Evolutionary conservation across 2,888 invertebrate genomes (phyloP).

Genomic region (Oxystoma pomonae): DNA sequence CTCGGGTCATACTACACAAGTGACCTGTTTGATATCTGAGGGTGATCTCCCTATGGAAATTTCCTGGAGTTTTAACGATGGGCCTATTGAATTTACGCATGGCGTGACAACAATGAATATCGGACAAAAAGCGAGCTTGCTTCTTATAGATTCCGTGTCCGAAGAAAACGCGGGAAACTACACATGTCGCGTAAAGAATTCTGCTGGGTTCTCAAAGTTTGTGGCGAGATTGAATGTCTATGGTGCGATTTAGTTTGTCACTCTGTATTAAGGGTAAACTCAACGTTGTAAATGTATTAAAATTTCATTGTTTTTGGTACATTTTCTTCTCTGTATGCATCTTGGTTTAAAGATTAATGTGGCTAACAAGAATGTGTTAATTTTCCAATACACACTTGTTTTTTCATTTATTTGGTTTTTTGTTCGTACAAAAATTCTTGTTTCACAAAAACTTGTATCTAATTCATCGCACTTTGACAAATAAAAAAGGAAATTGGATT

Average conservation of each 20-base stretch:
- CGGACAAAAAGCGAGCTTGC: conserved; percentile 48
- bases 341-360: neutral
- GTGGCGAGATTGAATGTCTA: conserved; percentile 44
- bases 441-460: no score
- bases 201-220: conserved; percentile 43
- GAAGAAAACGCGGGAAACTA: conserved; percentile 46
- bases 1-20: conserved; percentile 75
- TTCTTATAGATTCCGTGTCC: conserved; percentile 44
- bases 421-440: no score
- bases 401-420: no score
- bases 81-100: conserved; percentile 40
- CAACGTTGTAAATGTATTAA: neutral
- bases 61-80: conserved; percentile 52
- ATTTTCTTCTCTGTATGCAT: neutral
- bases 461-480: no score
- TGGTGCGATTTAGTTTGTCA: conserved; percentile 32
- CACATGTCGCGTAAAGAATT: conserved; percentile 45
- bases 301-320: neutral
- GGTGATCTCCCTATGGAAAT: conserved; percentile 57
- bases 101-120: conserved; percentile 44
- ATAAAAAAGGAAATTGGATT: no score
- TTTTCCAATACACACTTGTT: conserved; percentile 15
- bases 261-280: neutral
- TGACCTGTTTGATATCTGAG: conserved; percentile 60
- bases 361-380: no score